Base-by-base conservation (phyloP, 2,797 vertebrate genomes). In the Poeciliopsis gracilis region DNA sequence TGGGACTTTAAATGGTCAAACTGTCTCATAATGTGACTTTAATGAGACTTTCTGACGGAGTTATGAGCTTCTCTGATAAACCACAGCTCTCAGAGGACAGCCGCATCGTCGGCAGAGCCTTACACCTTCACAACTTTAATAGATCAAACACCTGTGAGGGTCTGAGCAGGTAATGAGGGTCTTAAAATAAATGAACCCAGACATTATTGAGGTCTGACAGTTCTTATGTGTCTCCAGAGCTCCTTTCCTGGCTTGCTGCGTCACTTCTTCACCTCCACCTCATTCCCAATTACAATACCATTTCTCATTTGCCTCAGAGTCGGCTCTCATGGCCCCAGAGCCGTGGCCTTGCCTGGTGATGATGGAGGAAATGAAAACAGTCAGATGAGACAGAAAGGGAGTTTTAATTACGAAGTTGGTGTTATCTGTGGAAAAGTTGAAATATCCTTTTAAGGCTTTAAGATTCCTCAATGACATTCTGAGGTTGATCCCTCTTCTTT, bases 61-160 rank as follows among this genome's bases (percentile, higher is more conserved):
- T 70, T 70, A 70, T 70, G 67, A 70, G 63, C 30, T 43, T 18
- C 30, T 20, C 33, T 69, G 33, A 67, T 76, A 36, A 49, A 53
- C 36, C 15, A 13, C 47, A 61, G 41, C 28, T 45, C 57, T 45
- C 28, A 23, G 73, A 45, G 73, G 55, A 59, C 33, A 12, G 16
- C n/a, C 23, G 28, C 51, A 38, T 73, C 72, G 51, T 73, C 49
- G 11, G 10, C 41, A 67, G 38, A 67, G 63, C 8, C 41, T 67
- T 67, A 67, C 38, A 96, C 92, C 94, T 94, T 93, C 93, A 87
- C 79, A 66, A 75, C 96, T 97, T 96, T 96, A 96, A 96, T 95
- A 94, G 93, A 95, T 92, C 94, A 90, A 92, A 70, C 94, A 95
- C 85, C 90, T 94, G 89, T 6, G 53, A 90, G 90, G 86, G 76